Evolutionary conservation across 2,888 invertebrate species (phyloP).

Genomic region (Proisotoma minuta): DNA sequence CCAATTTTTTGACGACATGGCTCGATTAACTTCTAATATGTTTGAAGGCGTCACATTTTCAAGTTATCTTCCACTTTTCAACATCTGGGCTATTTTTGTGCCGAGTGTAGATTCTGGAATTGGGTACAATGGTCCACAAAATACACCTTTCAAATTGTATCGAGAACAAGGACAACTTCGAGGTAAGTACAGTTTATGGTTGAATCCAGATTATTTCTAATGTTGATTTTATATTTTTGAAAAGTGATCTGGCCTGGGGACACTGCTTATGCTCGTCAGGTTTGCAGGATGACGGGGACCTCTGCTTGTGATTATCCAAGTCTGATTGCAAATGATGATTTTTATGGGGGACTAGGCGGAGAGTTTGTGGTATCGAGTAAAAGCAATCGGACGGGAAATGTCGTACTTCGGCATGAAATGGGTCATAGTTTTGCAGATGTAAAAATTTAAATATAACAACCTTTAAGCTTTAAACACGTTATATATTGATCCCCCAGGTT

Average conservation of each 20-base stretch:
- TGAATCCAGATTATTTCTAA: no score
- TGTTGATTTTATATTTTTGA: no score
- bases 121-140: conserved; percentile 35
- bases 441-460: neutral
- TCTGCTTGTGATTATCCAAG: conserved; percentile 43
- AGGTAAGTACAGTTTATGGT: conserved; percentile 23
- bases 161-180: conserved; percentile 33
- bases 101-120: conserved; percentile 36
- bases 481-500: conserved; percentile 7
- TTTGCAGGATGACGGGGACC: conserved; percentile 31
- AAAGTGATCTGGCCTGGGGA: conserved; percentile 39
- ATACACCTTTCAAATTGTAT: conserved; percentile 34
- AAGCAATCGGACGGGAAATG: conserved; percentile 20
- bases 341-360: conserved; percentile 45
- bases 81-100: conserved; percentile 44
- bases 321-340: conserved; percentile 40
- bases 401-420: conserved; percentile 34
- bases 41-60: conserved; percentile 39
- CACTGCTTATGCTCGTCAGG: conserved; percentile 30
- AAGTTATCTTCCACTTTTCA: conserved; percentile 39
- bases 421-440: conserved; percentile 30
- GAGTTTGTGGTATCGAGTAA: conserved; percentile 32
- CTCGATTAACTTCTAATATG: conserved; percentile 34
- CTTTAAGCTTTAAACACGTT: neutral
- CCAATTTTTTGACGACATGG: conserved; percentile 30